phyloP scores from a whole-genome alignment of 1,140 invertebrate species.

The Dinoponera quadriceps region DNA sequence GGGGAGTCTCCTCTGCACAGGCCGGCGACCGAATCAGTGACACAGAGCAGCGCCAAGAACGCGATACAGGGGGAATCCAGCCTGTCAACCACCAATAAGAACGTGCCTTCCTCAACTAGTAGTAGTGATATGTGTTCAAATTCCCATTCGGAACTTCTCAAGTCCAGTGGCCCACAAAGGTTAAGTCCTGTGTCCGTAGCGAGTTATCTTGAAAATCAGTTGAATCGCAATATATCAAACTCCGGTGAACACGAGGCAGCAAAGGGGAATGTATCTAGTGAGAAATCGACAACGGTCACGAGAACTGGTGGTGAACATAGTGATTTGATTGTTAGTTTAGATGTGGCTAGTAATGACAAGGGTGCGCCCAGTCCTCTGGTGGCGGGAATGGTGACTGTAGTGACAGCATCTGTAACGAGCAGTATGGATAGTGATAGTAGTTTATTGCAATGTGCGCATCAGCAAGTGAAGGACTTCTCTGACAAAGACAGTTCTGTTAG shows the following conservation, averaged over 20 bases:
- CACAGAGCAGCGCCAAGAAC: slow-evolving; percentile 66
- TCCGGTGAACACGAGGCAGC: slow-evolving; percentile 67
- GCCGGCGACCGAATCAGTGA: slow-evolving; percentile 79
- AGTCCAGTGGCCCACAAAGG: slow-evolving; percentile 77
- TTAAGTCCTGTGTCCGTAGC: slow-evolving; percentile 76
- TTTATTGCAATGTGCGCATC: slow-evolving; percentile 77
- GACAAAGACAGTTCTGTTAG: slow-evolving; percentile 70
- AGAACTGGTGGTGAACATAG: slow-evolving; percentile 67
- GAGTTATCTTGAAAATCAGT: slow-evolving; percentile 78
- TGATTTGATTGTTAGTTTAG: slow-evolving; percentile 68
- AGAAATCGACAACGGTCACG: slow-evolving; percentile 67
- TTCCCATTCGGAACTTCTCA: slow-evolving; percentile 80
- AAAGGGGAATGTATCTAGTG: slow-evolving; percentile 63
- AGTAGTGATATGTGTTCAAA: slow-evolving; percentile 85
- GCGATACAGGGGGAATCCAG: slow-evolving; percentile 71
- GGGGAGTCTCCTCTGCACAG: slow-evolving; percentile 87
- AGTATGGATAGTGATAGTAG: slow-evolving; percentile 77
- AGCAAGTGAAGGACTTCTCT: slow-evolving; percentile 72
- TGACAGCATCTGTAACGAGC: slow-evolving; percentile 63
- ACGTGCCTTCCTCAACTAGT: slow-evolving; percentile 85
- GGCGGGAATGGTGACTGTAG: slow-evolving; percentile 72
- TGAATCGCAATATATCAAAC: slow-evolving; percentile 74
- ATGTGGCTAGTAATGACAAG: slow-evolving; percentile 66
- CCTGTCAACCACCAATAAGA: slow-evolving; percentile 81
- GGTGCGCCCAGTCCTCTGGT: slow-evolving; percentile 70